Conservation (phyloP, 2,888 invertebrate species). For the Drosophila sordidula region DNA sequence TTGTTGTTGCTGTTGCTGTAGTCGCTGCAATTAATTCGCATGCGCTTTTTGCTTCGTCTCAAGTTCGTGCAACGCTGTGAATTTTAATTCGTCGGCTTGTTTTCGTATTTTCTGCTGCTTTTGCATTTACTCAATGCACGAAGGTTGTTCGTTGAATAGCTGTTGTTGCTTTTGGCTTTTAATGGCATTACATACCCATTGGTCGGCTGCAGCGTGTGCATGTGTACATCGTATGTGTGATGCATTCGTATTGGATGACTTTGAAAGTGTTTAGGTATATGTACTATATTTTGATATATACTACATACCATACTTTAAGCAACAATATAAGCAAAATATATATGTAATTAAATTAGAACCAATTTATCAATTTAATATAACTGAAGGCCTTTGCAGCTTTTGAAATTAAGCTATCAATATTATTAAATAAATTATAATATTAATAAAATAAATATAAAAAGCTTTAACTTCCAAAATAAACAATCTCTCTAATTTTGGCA, state of each 20-base stretch:
- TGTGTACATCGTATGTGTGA: not conserved
- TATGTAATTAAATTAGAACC: too few relatives aligned
- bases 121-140: conserved; percentile 45
- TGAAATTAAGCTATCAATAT: too few relatives aligned
- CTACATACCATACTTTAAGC: too few relatives aligned
- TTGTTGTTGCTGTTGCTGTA: conserved; percentile 20
- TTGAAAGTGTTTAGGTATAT: not conserved
- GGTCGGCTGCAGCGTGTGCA: conserved; percentile 4
- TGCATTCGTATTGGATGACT: conserved; percentile 8
- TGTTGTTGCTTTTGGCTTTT: conserved; percentile 15
- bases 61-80: conserved; percentile 61
- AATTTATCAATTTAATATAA: too few relatives aligned
- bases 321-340: too few relatives aligned
- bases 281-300: too few relatives aligned
- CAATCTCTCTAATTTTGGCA: too few relatives aligned
- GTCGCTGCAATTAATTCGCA: conserved; percentile 65
- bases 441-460: too few relatives aligned
- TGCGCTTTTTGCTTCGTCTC: conserved; percentile 62
- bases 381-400: too few relatives aligned
- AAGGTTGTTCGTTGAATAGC: conserved; percentile 32
- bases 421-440: too few relatives aligned
- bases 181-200: conserved; percentile 10
- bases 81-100: conserved; percentile 67
- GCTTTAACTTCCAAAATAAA: too few relatives aligned
- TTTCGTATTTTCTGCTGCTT: not conserved